Conservation (phyloP, 1,140 invertebrate genomes). For the Bradynema listronoti region DNA sequence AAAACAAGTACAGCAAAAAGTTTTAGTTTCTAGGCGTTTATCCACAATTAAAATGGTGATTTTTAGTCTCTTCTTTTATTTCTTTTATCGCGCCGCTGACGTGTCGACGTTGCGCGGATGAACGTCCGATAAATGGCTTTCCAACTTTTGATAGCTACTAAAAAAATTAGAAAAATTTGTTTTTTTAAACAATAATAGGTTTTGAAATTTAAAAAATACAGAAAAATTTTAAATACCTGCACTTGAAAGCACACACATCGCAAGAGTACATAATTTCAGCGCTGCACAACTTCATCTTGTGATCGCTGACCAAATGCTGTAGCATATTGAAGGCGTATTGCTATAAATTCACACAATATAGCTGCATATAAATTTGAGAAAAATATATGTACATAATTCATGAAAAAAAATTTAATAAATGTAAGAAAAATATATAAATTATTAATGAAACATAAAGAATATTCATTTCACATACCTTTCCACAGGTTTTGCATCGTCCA, state of each 20-base stretch:
- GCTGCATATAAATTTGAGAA: conserved; percentile 7
- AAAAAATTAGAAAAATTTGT: too few relatives aligned
- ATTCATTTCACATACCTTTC: conserved; percentile 62
- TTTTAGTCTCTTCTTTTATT: too few relatives aligned
- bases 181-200: too few relatives aligned
- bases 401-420: conserved; percentile 3
- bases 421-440: neutral
- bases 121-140: conserved; percentile 35
- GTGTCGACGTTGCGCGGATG: conserved; percentile 43
- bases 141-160: conserved; percentile 44
- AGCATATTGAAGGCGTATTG: conserved; percentile 54
- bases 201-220: too few relatives aligned
- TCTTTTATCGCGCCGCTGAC: too few relatives aligned
- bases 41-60: too few relatives aligned
- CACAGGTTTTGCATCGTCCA: conserved; percentile 83
- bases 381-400: conserved; percentile 10
- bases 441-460: neutral
- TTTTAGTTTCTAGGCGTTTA: too few relatives aligned
- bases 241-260: conserved; percentile 49
- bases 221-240: too few relatives aligned
- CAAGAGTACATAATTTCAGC: conserved; percentile 42
- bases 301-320: conserved; percentile 52
- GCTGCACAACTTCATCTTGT: conserved; percentile 35
- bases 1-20: too few relatives aligned
- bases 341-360: conserved; percentile 27